These are phyloP conservation scores for Chrysemys picta DNA, from an alignment of 2,113 vertebrate species.

Conservation along the genomic window DNA sequence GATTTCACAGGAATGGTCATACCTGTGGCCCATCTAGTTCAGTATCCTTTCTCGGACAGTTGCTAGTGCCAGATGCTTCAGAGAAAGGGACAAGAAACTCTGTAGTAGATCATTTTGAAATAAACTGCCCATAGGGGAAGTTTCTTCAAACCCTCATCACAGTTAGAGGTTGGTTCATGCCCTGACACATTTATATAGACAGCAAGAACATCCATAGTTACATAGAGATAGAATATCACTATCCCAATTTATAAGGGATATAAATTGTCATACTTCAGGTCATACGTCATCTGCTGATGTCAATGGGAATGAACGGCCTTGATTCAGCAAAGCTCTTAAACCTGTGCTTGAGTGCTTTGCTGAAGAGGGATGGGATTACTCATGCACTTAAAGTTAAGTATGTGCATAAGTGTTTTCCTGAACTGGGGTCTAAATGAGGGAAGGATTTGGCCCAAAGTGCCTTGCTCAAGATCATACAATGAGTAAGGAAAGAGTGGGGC, in stretches of 20 bases:
- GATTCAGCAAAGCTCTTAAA: neutral
- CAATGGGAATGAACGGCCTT: neutral
- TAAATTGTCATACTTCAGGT: neutral
- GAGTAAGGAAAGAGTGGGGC: slow-evolving; percentile 5
- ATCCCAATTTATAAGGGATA: neutral
- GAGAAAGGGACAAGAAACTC: neutral
- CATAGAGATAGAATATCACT: neutral
- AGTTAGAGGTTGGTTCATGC: neutral
- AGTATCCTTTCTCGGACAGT: neutral
- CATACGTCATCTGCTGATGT: neutral
- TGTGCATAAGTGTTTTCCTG: slow-evolving; percentile 21
- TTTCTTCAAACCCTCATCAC: neutral
- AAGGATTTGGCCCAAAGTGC: slow-evolving; percentile 28
- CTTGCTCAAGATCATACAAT: neutral
- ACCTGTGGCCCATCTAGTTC: neutral
- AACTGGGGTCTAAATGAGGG: slow-evolving; percentile 1
- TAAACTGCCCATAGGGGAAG: neutral
- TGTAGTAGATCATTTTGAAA: neutral
- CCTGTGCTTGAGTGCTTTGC: neutral
- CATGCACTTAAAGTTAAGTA: slow-evolving; percentile 13
- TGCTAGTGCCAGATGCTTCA: neutral
- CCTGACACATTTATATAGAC: neutral
- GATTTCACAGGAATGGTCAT: neutral
- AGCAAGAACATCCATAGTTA: neutral
- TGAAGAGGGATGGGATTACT: neutral